Base-by-base conservation (phyloP, 2,113 vertebrate species). In the Notarius lentiginosus region DNA sequence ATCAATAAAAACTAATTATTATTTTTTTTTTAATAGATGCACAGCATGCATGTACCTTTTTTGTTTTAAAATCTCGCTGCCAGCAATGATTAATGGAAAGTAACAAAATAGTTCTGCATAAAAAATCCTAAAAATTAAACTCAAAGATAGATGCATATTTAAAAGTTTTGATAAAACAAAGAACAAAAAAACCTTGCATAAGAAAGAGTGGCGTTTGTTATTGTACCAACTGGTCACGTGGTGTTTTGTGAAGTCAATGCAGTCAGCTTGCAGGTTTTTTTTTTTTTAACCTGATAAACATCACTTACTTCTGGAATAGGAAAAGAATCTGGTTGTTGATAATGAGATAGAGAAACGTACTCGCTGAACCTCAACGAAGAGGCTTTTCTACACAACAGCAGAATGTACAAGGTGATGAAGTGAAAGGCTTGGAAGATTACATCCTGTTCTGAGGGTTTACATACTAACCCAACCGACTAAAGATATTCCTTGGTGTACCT, bases 141-240 rank as follows among this genome's bases (percentile, higher is more conserved):
- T 73, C 30, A 60, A 91, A 94, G 87, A 49, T 75, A 90, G 91
- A 94, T 95, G 92, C 93, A 94, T 94, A 93, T 93, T 87, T 89
- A 94, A 92, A 91, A 90, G 85, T 88, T 55, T 89, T 94, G 92
- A 56, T 12, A 56, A 12, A 56, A 56, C 93, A 12, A 58, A 53
- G n/a, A n/a, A 53, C 24, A 49, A 22, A 90, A 93, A 94, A 94
- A 93, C 89, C 90, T 96, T 96, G 95, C 94, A 95, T 95, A 96
- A 96, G 91, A 93, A 91, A 93, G 92, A 93, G 92, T 92, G 93
- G 93, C 93, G 93, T 89, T 82, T 66, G 91, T 87, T 87, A 86
- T 90, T 75, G 55, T 77, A 87, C 86, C n/a, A 84, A 92, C 81
- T 72, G 89, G 92, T 89, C 88, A 82, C 89, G 61, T 84, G 89